phyloP scores from a whole-genome alignment of 30 jellyfish, hydroid and myxozoan species.

The Chironex yamaguchii region DNA sequence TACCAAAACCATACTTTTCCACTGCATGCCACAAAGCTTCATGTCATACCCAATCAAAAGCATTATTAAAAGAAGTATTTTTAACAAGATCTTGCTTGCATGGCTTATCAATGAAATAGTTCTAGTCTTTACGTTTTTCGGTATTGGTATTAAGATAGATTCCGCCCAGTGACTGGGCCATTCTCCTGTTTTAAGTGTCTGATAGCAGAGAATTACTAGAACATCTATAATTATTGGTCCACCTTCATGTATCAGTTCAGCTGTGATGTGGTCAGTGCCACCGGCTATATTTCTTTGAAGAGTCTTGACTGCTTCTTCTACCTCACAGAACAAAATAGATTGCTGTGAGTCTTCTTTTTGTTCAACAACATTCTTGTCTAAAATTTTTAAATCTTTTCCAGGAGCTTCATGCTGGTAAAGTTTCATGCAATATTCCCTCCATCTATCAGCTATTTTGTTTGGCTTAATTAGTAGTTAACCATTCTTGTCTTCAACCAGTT shows the following conservation, averaged over 20 bases:
- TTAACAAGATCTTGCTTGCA: background rate
- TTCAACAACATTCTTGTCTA: background rate
- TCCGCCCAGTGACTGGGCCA: background rate
- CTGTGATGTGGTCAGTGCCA: background rate
- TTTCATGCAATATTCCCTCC: constrained; percentile 62
- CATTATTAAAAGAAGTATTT: background rate
- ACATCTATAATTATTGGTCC: background rate
- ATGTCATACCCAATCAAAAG: background rate
- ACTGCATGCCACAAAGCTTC: background rate
- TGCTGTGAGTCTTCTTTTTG: constrained; percentile 1
- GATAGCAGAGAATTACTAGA: background rate
- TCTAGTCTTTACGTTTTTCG: background rate
- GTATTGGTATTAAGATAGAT: background rate
- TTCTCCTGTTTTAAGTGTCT: background rate
- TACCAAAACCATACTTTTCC: background rate
- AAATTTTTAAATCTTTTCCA: background rate
- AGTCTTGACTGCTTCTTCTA: background rate
- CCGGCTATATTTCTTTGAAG: background rate
- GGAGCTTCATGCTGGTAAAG: constrained; percentile 16
- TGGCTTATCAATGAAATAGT: background rate
- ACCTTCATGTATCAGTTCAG: background rate
- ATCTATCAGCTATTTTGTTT: constrained; percentile 31
- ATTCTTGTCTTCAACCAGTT: constrained; percentile 25
- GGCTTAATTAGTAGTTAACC: constrained; percentile 39
- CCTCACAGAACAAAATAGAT: background rate